A percentile compares a stretch with the other conserved stretches of the same genome.
These are phyloP conservation scores for Drosophila ohnishii DNA, from an alignment of 1,140 invertebrate species.

Conservation along the genomic window DNA sequence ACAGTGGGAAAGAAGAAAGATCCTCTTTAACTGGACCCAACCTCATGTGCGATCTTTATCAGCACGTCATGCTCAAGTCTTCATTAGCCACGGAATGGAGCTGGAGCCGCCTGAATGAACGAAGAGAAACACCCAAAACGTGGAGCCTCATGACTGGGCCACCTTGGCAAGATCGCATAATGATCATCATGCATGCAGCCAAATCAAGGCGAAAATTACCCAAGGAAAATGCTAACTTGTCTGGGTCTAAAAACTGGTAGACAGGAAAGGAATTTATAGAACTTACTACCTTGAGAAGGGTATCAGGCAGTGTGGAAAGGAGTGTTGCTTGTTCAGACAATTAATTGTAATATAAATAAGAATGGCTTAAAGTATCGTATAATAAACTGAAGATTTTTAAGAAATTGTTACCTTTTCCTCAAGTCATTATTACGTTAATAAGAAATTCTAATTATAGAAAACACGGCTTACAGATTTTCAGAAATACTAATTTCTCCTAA, in stretches of 20 bases:
- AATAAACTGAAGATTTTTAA: too few relatives aligned
- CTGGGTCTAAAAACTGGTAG: neutral
- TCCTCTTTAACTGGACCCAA: neutral
- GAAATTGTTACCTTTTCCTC: too few relatives aligned
- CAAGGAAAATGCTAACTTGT: conserved; percentile 38
- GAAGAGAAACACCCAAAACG: conserved; percentile 25
- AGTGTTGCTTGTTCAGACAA: neutral
- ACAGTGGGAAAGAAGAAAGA: conserved; percentile 25
- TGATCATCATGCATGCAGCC: conserved; percentile 52
- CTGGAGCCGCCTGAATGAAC: neutral
- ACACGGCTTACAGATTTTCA: too few relatives aligned
- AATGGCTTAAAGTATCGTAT: too few relatives aligned
- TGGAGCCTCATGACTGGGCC: conserved; percentile 2
- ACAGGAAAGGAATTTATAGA: neutral
- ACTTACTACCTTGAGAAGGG: neutral
- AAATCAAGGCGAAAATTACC: conserved; percentile 49
- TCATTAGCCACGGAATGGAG: conserved; percentile 60
- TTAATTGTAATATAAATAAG: neutral
- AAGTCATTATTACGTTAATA: too few relatives aligned
- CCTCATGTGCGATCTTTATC: conserved; percentile 71
- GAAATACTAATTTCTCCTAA: too few relatives aligned
- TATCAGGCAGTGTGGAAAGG: neutral
- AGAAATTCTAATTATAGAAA: too few relatives aligned
- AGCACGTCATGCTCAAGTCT: conserved; percentile 77
- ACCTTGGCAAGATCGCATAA: conserved; percentile 43